Base-by-base conservation (phyloP, 2,888 invertebrate genomes). In the Acrobeloides nanus region DNA sequence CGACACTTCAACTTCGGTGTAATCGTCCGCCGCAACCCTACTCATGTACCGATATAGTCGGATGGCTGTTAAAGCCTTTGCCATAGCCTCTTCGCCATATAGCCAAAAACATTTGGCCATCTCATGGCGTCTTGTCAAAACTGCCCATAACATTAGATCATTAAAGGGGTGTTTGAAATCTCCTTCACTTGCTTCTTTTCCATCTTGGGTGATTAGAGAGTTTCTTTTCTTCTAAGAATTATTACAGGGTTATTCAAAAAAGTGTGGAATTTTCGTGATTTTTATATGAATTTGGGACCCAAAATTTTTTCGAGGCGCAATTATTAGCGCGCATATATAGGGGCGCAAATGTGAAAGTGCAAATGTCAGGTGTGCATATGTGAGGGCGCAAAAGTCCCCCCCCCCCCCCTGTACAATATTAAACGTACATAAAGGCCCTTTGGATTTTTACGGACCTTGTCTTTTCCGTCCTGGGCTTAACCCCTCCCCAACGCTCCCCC, bases 11-110 rank as follows among this genome's bases (percentile, higher is more conserved):
- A 92, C 89, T 77, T 93, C 93, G 4, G 62, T 62, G 41, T 57
- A 57, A 23, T 95, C 95, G 74, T 93, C 89, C 1, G 92, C 92
- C 0, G 93, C 93, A 74, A 95, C 93, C 61, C 88, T 87, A 0
- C 92, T 92, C 87, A 97, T 89, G 0, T 89, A 89, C 76, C 92
- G 92, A 78, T 89, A 93, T 21, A 97, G 79, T 74, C 92, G 90
- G 69, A 89, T 86, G 0, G 64, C 60, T n/a, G 53, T 48, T 17
- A 60, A 26, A n/a, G 60, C 64, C 51, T 71, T 71, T 3, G 68
- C 64, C 61, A 68, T 59, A 12, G 68, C 64, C 46, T 71, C 66
- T 43, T 72, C 68, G 7, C 68, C 71, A 53, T 93, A 92, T 57
- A 90, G 86, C 93, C 95, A 97, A 88, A 97, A 89, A 23, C 44